phyloP scores from a whole-genome alignment of 2,888 invertebrate species.

The Nephrotoma guestfalica region DNA sequence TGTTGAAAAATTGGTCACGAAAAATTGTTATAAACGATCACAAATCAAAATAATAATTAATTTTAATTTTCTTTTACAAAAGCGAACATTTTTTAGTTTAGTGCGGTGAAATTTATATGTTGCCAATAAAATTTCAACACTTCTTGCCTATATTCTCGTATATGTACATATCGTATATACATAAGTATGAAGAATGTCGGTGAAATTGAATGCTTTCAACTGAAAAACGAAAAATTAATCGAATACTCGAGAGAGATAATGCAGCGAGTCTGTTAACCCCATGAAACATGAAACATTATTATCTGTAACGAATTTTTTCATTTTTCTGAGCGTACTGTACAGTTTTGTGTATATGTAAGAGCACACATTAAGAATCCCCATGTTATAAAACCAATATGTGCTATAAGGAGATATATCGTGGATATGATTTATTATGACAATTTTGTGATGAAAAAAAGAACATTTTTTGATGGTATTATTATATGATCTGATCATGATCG shows the following conservation, averaged over 20 bases:
- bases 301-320: not conserved
- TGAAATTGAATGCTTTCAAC: not conserved
- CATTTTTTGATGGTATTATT: not conserved
- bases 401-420: not conserved
- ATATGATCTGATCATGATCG: not conserved
- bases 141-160: not conserved
- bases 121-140: not conserved
- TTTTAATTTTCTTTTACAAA: not conserved
- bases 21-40: not conserved
- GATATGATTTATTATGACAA: not conserved
- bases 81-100: not conserved
- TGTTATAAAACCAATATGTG: not conserved
- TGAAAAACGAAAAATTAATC: not conserved
- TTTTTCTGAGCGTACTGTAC: not conserved
- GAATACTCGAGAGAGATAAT: not conserved
- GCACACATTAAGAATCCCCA: not conserved
- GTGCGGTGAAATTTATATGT: not conserved
- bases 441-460: not conserved
- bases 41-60: not conserved
- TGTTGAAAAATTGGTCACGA: not conserved
- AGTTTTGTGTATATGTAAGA: too few relatives aligned
- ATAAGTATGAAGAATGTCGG: not conserved
- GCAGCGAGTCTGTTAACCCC: not conserved
- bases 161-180: not conserved
- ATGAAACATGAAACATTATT: not conserved